These are phyloP conservation scores for Microtus montanus DNA, from an alignment of 2,113 vertebrate species.

Conservation along the genomic window DNA sequence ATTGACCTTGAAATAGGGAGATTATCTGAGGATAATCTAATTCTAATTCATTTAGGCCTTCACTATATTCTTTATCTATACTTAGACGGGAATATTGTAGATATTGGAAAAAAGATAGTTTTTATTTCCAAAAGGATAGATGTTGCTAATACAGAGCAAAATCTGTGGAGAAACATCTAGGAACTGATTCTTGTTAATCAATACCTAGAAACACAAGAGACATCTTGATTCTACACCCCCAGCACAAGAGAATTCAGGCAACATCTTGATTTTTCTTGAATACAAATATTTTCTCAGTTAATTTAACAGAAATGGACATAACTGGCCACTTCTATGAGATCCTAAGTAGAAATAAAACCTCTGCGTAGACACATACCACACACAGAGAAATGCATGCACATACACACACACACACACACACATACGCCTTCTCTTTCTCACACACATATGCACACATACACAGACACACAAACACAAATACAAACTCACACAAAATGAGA, in stretches of 20 bases:
- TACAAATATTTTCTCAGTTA: background rate
- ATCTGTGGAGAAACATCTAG: background rate
- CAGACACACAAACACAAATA: background rate
- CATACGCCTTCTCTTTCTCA: too few relatives aligned
- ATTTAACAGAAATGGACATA: background rate
- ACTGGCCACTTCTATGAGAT: background rate
- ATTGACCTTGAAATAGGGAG: background rate
- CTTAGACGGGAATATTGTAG: background rate
- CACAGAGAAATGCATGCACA: background rate
- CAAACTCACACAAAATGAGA: background rate
- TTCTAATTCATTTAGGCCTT: background rate
- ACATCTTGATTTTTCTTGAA: background rate
- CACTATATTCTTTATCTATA: background rate
- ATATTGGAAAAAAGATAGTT: background rate
- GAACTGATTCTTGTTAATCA: background rate
- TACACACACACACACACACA: background rate
- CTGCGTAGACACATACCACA: background rate
- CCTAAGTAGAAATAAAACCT: background rate
- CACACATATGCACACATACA: background rate
- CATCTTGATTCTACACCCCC: background rate
- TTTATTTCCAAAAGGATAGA: background rate
- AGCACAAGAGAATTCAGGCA: background rate
- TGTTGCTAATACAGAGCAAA: background rate
- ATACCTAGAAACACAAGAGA: background rate
- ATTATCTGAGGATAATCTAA: background rate